Conservation (phyloP, 2,797 vertebrate species). For the Neopelma chrysocephalum region DNA sequence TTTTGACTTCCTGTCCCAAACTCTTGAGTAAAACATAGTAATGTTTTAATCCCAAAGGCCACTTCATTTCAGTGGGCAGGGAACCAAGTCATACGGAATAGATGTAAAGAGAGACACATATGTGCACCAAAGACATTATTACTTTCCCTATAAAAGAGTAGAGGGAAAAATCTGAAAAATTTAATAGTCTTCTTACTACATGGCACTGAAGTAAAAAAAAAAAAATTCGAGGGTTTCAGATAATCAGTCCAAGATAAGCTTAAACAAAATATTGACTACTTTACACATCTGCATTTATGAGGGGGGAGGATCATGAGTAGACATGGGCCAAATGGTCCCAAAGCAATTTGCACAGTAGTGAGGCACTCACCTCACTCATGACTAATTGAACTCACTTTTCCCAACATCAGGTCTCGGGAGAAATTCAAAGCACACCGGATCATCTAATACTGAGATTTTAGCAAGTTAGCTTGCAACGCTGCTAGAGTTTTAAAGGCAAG, state of each 20-base stretch:
- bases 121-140: background rate
- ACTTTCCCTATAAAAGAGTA: background rate
- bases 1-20: constrained; percentile 46
- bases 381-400: constrained; percentile 62
- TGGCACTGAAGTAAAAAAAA: background rate
- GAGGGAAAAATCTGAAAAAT: constrained; percentile 4
- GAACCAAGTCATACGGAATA: constrained; percentile 31
- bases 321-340: constrained; percentile 57
- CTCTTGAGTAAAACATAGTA: constrained; percentile 6
- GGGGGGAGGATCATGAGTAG: constrained; percentile 9
- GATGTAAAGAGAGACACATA: background rate
- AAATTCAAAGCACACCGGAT: constrained; percentile 27
- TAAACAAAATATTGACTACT: constrained; percentile 37
- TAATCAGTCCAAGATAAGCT: constrained; percentile 47
- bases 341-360: constrained; percentile 64
- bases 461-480: constrained; percentile 17
- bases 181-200: background rate
- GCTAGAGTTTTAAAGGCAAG: constrained; percentile 34
- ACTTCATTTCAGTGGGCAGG: constrained; percentile 30
- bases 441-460: constrained; percentile 30
- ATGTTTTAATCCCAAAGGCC: constrained; percentile 28
- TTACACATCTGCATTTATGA: constrained; percentile 55
- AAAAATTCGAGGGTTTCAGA: background rate
- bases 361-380: constrained; percentile 55
- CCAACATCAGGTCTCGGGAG: constrained; percentile 41